Percentiles rank a stretch among this genome's conserved stretches.
Evolutionary conservation across 2,888 invertebrate genomes (phyloP).

Genomic region (Nephrocerus scutellatus): DNA sequence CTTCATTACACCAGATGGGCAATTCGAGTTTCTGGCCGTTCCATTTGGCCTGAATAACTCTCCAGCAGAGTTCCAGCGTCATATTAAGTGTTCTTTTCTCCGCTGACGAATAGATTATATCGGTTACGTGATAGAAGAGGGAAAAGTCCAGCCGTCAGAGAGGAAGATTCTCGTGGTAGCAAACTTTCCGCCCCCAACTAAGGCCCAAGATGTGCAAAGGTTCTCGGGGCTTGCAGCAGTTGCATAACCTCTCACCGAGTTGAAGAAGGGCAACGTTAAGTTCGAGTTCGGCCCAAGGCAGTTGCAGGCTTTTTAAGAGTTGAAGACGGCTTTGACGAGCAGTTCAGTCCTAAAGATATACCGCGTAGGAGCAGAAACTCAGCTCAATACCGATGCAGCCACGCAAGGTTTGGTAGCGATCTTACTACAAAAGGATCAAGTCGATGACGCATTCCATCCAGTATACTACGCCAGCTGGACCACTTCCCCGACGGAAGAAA

Average conservation of each 20-base stretch:
- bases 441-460: conserved; percentile 26
- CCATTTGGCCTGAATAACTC: conserved; percentile 26
- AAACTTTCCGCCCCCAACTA: conserved; percentile 6
- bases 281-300: conserved; percentile 2
- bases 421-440: conserved; percentile 25
- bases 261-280: not conserved
- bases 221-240: conserved; percentile 7
- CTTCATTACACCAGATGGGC: conserved; percentile 28
- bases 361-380: conserved; percentile 6
- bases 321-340: conserved; percentile 1
- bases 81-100: conserved; percentile 11
- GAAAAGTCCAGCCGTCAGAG: conserved; percentile 3
- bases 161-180: conserved; percentile 7
- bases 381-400: conserved; percentile 13
- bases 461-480: conserved; percentile 31
- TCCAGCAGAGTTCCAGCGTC: conserved; percentile 8
- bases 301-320: not conserved
- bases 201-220: conserved; percentile 5
- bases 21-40: conserved; percentile 25
- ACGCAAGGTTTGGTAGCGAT: conserved; percentile 28
- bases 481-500: conserved; percentile 28
- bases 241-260: not conserved
- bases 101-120: conserved; percentile 8
- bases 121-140: conserved; percentile 4
- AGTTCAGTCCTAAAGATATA: conserved; percentile 11